A percentile compares a stretch with the other conserved stretches of the same genome.
Conservation (phyloP, 2,797 vertebrate genomes). For the Poeciliopsis infans region DNA sequence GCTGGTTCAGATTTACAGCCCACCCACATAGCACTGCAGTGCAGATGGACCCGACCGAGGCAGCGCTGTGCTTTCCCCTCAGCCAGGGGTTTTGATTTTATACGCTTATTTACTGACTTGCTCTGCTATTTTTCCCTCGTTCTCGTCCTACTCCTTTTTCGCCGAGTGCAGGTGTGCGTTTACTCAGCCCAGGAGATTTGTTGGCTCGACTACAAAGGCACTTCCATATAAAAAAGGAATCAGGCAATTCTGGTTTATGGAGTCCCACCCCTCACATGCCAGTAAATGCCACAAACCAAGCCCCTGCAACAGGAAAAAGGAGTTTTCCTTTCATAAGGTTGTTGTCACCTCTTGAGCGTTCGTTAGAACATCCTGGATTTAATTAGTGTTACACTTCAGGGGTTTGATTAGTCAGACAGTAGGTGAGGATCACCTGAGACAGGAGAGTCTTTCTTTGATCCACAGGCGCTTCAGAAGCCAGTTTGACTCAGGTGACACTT, state of each 20-base stretch:
- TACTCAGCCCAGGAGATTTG: slow-evolving; percentile 52
- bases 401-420: slow-evolving; percentile 20
- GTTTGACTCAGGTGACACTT: slow-evolving; percentile 61
- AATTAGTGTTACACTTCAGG: slow-evolving; percentile 26
- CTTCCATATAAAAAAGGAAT: slow-evolving; percentile 66
- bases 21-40: slow-evolving; percentile 72
- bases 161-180: slow-evolving; percentile 74
- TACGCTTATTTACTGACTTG: slow-evolving; percentile 73
- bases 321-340: slow-evolving; percentile 24
- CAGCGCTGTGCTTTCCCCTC: slow-evolving; percentile 62
- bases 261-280: slow-evolving; percentile 53
- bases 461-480: slow-evolving; percentile 13
- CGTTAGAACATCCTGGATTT: background rate
- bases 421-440: slow-evolving; percentile 19
- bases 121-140: slow-evolving; percentile 20
- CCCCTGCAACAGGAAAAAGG: slow-evolving; percentile 37
- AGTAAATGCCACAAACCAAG: slow-evolving; percentile 51
- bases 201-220: slow-evolving; percentile 76
- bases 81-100: slow-evolving; percentile 65
- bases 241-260: slow-evolving; percentile 75
- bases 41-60: slow-evolving; percentile 54
- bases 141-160: slow-evolving; percentile 22
- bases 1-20: slow-evolving; percentile 73
- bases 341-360: slow-evolving; percentile 23
- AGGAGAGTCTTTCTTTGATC: slow-evolving; percentile 16